Conservation (phyloP, 2,888 invertebrate genomes). For the Reticulitermes lucifugus region DNA sequence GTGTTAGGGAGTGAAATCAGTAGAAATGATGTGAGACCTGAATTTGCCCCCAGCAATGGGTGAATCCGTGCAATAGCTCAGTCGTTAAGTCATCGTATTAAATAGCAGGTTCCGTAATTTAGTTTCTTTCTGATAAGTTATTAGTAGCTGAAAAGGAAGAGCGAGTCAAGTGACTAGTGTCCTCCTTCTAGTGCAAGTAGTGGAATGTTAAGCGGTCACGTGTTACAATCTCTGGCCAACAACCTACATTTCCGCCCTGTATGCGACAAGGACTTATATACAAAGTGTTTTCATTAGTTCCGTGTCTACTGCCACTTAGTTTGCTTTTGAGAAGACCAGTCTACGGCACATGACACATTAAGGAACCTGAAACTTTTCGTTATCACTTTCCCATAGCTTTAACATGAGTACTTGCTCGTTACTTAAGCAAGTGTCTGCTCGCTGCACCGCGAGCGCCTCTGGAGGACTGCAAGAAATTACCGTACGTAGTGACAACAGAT, state of each 20-base stretch:
- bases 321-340: background rate
- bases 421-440: no score
- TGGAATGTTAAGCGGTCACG: slow-evolving; percentile 1
- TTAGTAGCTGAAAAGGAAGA: background rate
- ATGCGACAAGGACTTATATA: background rate
- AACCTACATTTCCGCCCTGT: background rate
- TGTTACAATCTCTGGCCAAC: slow-evolving; percentile 4
- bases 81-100: background rate
- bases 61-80: background rate
- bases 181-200: background rate
- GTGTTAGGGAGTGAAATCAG: background rate
- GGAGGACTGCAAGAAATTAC: no score
- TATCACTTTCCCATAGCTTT: no score
- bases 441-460: no score
- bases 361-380: background rate
- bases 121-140: background rate
- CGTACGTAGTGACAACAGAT: no score
- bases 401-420: no score
- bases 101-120: background rate
- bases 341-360: background rate
- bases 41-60: background rate
- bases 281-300: slow-evolving; percentile 1
- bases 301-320: background rate
- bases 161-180: background rate
- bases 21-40: background rate